A percentile compares a stretch with the other conserved stretches of the same genome.
These are phyloP conservation scores for Petrolisthes manimaculis DNA, from an alignment of 2,888 invertebrate genomes.

Conservation along the genomic window DNA sequence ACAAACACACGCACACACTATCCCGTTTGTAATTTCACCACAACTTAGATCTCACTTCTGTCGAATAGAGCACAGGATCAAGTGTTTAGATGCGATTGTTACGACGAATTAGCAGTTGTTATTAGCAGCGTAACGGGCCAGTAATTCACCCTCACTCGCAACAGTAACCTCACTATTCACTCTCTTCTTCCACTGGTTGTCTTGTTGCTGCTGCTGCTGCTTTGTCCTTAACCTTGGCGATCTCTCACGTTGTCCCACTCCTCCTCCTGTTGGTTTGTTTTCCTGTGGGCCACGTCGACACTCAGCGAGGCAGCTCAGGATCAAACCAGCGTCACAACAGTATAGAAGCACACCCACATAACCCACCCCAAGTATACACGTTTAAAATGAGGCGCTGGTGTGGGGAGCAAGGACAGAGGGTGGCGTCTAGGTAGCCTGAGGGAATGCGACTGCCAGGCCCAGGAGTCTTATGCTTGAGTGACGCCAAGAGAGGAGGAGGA, in stretches of 20 bases:
- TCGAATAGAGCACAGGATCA: too few relatives aligned
- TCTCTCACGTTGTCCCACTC: slow-evolving; percentile 43
- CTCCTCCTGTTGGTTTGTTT: slow-evolving; percentile 30
- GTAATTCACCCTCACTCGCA: background rate
- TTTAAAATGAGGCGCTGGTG: background rate
- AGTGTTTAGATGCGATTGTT: too few relatives aligned
- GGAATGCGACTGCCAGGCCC: slow-evolving; percentile 61
- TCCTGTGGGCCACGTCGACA: slow-evolving; percentile 15
- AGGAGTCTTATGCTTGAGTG: slow-evolving; percentile 60
- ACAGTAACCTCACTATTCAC: background rate
- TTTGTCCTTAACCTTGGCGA: slow-evolving; percentile 55
- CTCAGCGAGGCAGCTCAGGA: slow-evolving; percentile 6
- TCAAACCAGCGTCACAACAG: slow-evolving; percentile 15
- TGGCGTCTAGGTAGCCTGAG: slow-evolving; percentile 59
- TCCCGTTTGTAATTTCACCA: too few relatives aligned
- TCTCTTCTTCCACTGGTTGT: slow-evolving; percentile 39
- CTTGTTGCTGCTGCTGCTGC: background rate
- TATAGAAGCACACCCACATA: slow-evolving; percentile 16
- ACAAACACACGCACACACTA: too few relatives aligned
- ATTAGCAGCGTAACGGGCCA: background rate
- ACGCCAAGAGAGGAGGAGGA: slow-evolving; percentile 58
- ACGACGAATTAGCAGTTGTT: too few relatives aligned
- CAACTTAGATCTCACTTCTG: too few relatives aligned
- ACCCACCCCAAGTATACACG: slow-evolving; percentile 24
- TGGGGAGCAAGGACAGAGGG: slow-evolving; percentile 54